Base-by-base conservation (phyloP, 1,140 invertebrate genomes). In the Camponotus pennsylvanicus region DNA sequence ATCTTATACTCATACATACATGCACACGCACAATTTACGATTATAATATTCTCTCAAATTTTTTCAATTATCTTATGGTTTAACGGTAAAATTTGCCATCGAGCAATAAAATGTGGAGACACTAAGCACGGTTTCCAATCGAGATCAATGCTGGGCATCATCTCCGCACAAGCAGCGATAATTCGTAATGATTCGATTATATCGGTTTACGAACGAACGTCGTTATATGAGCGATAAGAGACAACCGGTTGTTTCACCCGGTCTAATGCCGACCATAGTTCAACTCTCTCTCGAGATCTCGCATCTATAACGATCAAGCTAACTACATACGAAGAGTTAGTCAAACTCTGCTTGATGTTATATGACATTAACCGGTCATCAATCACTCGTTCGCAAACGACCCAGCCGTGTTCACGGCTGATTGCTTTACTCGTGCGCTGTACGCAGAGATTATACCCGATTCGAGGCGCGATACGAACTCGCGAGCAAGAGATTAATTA, bases 111-210 rank as follows among this genome's bases (percentile, higher is more conserved):
- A 27, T 37, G 1, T 18, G 15, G 37, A 61, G 55, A 61, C 55
- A 40, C 55, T n/a, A 32, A 66, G 76, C 76, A 66, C 52, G 66
- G 49, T 80, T 79, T 70, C 15, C 34, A 52, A 8, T 79, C 76
- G 61, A 67, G 32, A 52, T 79, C 9, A 67, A 42, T 15, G 34
- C 42, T 34, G 64, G 34, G 34, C 77, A 52, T 49, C 13, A 9
- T 32, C 27, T 45, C 75, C 75, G 57, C 32, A 59, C 21, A 40
- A 40, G 6, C n/a, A 64, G 3, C 8, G 40, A 77, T 27, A 34
- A 7, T 34, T 32, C 75, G 11, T 18, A 27, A 78, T 15, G n/a
- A 27, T 66, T 5, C n/a, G 34, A 66, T 18, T 66, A 59, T 21
- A 45, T 66, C 42, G 21, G 21, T 77, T 63, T 40, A 3, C 27